Base-by-base conservation (phyloP, 2,888 invertebrate genomes). In the Eupithecia exiguata region DNA sequence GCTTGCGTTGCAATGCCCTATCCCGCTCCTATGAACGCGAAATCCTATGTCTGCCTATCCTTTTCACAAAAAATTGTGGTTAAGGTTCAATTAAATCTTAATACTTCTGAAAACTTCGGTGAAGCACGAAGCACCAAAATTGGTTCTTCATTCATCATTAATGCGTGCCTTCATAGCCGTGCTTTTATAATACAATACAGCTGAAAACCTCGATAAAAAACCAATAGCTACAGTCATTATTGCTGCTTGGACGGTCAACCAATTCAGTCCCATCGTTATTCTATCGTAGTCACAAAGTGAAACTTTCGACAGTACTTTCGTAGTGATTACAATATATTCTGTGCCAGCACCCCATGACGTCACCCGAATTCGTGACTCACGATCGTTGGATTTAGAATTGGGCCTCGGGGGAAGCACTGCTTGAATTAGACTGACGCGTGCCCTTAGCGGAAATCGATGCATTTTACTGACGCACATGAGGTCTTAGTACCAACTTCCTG, bases 261-360 rank as follows among this genome's bases (percentile, higher is more conserved):
- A 49, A n/a, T 21, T 49, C 49, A 49, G 18, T 46, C 7, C 18
- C 7, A n/a, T n/a, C 9, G 49, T 49, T 49, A 49, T n/a, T 49
- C 3, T 36, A 5, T 14, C 25, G 21, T 40, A 63, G 40, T 65
- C 40, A n/a, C 53, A 21, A 30, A 53, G 61, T 71, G 71, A 68
- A 71, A 62, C 43, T 68, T 58, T 36, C 6, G 18, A 62, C 43
- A 10, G 38, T 25, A 18, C 9, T 40, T 25, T 61, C 62, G 61
- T 40, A 40, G 43, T 35, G 43, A 40, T 25, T 40, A 38, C 40
- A 38, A 66, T 63, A 21, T 43, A 68, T 67, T 58, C 58, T 68
- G 69, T 75, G 40, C 36, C 40, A 84, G 78, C 88, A 88, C 88
- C 90, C 89, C 78, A 86, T 91, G 91, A 91, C 91, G 91, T 91